These are phyloP conservation scores for Drosophila vallismaia DNA, from an alignment of 2,888 invertebrate species.

Conservation along the genomic window DNA sequence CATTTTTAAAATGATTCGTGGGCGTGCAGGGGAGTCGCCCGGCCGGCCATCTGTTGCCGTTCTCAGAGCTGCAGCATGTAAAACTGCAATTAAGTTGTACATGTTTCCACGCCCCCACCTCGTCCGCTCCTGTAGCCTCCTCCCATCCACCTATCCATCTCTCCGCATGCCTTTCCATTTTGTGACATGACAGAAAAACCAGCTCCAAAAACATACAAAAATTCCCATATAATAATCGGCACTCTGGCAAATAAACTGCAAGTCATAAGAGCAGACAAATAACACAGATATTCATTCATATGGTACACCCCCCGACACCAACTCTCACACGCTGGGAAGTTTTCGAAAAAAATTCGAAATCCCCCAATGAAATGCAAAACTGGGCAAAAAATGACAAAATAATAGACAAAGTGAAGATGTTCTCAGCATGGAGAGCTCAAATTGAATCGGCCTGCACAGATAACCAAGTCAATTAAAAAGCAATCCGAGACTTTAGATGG, in stretches of 20 bases:
- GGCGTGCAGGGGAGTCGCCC: constrained; percentile 19
- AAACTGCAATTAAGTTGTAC: constrained; percentile 77
- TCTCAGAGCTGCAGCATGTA: constrained; percentile 67
- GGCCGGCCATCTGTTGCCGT: constrained; percentile 60
- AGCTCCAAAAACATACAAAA: constrained; percentile 33
- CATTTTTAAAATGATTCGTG: constrained; percentile 69
- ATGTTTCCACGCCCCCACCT: constrained; percentile 16
- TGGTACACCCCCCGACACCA: not conserved
- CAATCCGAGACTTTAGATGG: constrained; percentile 31
- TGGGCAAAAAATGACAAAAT: constrained; percentile 42
- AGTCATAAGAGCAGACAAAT: constrained; percentile 55
- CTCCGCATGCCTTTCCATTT: constrained; percentile 2
- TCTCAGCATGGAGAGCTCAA: constrained; percentile 28
- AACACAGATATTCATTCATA: constrained; percentile 5
- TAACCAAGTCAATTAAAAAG: constrained; percentile 47
- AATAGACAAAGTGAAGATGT: constrained; percentile 49
- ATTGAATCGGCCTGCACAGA: constrained; percentile 43
- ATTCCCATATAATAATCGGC: constrained; percentile 57
- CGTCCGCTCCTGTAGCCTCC: no score
- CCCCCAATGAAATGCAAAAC: constrained; percentile 28
- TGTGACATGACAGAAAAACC: constrained; percentile 36
- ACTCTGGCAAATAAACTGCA: constrained; percentile 61
- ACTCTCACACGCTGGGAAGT: not conserved
- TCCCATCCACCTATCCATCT: not conserved
- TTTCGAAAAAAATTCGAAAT: not conserved